Conservation (phyloP, 2,797 vertebrate species). For the Artibeus lituratus region DNA sequence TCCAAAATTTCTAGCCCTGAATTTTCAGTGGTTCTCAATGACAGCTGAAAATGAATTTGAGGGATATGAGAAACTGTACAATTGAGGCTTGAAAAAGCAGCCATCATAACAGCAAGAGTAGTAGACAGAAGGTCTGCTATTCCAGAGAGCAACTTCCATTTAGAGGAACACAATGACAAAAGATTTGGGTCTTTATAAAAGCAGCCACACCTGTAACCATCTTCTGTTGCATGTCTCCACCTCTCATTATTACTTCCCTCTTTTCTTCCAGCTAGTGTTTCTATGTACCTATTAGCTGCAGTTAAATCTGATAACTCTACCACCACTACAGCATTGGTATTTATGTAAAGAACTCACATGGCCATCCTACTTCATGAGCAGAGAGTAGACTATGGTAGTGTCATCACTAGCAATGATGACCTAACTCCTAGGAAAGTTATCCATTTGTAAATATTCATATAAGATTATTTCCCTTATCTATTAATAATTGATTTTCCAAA, state of each 20-base stretch:
- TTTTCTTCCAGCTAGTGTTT: not conserved
- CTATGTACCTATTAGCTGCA: not conserved
- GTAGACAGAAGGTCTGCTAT: not conserved
- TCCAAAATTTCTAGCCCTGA: not conserved
- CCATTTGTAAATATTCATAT: constrained; percentile 66
- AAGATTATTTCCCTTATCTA: constrained; percentile 41
- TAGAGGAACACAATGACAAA: not conserved
- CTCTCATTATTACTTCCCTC: not conserved
- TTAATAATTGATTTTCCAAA: constrained; percentile 68
- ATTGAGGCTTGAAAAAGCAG: not conserved
- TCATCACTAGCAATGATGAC: constrained; percentile 53
- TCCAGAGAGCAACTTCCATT: not conserved
- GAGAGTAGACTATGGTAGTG: not conserved
- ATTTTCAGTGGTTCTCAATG: not conserved
- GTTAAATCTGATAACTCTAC: not conserved
- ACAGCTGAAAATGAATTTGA: not conserved
- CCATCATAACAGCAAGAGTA: not conserved
- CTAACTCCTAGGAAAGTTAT: constrained; percentile 48
- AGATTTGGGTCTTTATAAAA: not conserved
- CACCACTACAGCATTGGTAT: not conserved
- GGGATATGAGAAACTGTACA: not conserved
- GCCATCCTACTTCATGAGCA: not conserved
- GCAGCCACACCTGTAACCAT: not conserved
- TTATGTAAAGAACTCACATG: constrained; percentile 16
- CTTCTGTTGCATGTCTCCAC: not conserved